Evolutionary conservation across 2,888 invertebrate genomes (phyloP), one percentile per base, ranked within the genome.

Genomic region (Artemia sinica): DNA sequence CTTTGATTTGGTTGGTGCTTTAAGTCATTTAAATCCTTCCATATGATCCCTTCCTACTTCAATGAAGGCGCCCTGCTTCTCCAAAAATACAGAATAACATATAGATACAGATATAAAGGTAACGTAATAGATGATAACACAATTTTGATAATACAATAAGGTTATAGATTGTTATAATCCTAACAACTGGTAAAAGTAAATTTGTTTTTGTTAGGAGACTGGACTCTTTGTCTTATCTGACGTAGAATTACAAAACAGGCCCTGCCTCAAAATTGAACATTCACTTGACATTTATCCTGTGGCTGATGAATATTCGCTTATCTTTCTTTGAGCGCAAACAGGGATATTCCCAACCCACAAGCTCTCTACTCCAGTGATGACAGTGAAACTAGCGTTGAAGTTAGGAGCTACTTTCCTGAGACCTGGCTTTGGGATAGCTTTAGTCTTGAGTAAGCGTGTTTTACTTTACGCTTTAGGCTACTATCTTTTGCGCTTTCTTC

Each of bases 141-240:
- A 28, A 28, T 28, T 2, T 28, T 28, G 28, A 28, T 28, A 28
- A 28, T 4, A 28, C 28, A 28, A 28, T 28, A 28, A 28, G 4
- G 28, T 28, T 28, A 28, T 28, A 28, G 28, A 28, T 28, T 28
- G 28, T 28, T 28, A 2, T 28, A 28, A 4, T 28, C 28, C 28
- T 28, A 28, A 28, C 1, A 28, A 28, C 28, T 28, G 28, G 28
- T 2, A 13, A 68, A 58, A 51, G 67, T 69, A 50, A 69, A 66
- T 73, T 72, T 71, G 73, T 74, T 75, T 71, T 71, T 76, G 77
- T 71, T 72, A 82, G 81, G 80, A 80, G 73, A 79, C 81, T 71
- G 82, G 82, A 12, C 76, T 80, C 18, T 75, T 81, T 9, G 81
- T 82, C 1, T 79, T 84, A 73, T 82, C 81, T 66, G 82, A 84